These are phyloP conservation scores for Botia almorhae DNA, from an alignment of 2,797 vertebrate genomes.

Conservation along the genomic window DNA sequence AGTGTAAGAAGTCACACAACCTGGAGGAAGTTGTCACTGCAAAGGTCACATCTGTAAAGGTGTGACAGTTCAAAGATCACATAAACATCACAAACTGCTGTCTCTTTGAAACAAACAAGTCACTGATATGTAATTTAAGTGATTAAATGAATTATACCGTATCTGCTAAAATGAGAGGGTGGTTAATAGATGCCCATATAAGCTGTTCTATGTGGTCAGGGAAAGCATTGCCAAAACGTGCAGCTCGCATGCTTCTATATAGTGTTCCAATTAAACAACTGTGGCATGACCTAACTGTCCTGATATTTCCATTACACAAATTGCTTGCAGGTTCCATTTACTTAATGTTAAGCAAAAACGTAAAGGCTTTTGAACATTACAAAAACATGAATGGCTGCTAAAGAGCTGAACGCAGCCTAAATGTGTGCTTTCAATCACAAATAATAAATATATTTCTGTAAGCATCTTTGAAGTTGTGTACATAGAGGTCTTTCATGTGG, in stretches of 20 bases:
- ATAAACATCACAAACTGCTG: background rate
- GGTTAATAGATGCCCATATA: background rate
- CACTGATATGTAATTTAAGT: background rate
- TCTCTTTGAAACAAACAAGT: background rate
- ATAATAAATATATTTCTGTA: background rate
- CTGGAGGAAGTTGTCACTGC: background rate
- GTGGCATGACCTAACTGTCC: slow-evolving; percentile 52
- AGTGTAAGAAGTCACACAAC: background rate
- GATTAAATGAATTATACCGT: background rate
- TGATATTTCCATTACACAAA: slow-evolving; percentile 57
- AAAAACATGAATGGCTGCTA: background rate
- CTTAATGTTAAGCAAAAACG: slow-evolving; percentile 42
- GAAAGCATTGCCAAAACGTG: background rate
- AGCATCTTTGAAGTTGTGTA: background rate
- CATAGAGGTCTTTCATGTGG: slow-evolving; percentile 4
- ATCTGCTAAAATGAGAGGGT: background rate
- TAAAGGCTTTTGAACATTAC: slow-evolving; percentile 25
- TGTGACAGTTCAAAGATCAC: background rate
- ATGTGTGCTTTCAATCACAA: background rate
- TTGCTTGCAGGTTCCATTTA: slow-evolving; percentile 53
- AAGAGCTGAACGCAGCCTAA: background rate
- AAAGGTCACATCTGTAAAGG: background rate
- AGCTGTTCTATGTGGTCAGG: background rate
- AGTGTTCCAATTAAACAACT: slow-evolving; percentile 43
- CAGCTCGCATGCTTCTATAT: slow-evolving; percentile 20